Base-by-base conservation (phyloP, 2,888 invertebrate species). In the Scelioninae gen. 1 region DNA sequence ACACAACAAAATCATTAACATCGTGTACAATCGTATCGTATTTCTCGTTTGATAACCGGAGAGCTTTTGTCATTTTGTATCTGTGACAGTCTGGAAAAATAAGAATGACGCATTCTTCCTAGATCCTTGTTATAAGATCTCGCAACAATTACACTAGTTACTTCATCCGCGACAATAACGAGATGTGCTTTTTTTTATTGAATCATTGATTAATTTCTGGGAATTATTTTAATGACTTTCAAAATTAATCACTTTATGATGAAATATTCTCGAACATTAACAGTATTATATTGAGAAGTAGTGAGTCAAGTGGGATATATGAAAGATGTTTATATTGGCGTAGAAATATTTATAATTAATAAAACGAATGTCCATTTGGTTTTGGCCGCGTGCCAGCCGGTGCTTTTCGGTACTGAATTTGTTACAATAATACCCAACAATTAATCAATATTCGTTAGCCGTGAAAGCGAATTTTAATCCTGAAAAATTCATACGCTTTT, bases 31-130 rank as follows among this genome's bases (percentile, higher is more conserved):
- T 68, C 31, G 51, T 31, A 38, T 47, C 58, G 66, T 60, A 34
- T 60, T 34, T 58, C 55, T 47, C 53, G 51, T 62, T 60, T 58
- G 15, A 29, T 34, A 60, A 63, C 55, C 49, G 55, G 68, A 74
- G 66, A 66, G 74, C 68, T 74, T 43, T 65, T 51, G 38, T 60
- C 53, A 16, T 51, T 68, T 60, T 68, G 80, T 80, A 80, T 74
- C 55, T 74, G 72, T 74, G 75, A 80, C 80, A 75, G 75, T 68
- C 74, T 68, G 80, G 53, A 63, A 80, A 80, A 75, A 72, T 60
- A 79, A 65, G 43, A 71, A 58, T 40, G 13, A 32, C 56, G 31
- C 53, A 68, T 56, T 66, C 58, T 60, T 66, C 23, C 32, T 40
- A 29, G 23, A 62, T 60, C 34, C 63, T 55, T 40, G 45, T 16